Evolutionary conservation across 2,888 invertebrate species (phyloP), one percentile per base, ranked within the genome.

Genomic region (Camponotus fellah): DNA sequence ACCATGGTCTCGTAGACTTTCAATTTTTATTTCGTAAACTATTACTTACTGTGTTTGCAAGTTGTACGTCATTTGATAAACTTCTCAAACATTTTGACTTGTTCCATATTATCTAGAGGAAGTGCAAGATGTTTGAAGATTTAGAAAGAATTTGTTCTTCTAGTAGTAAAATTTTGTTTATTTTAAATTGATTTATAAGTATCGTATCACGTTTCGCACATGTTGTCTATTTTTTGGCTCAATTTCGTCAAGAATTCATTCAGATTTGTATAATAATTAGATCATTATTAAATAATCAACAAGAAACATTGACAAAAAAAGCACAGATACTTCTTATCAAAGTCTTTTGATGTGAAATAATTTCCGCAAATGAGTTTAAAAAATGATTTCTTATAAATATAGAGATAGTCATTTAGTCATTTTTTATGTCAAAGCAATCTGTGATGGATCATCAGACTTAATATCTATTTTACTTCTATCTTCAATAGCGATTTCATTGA

Each of bases 121-220:
- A 40, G 21, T 65, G 65, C 65, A 65, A 40, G 65, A 65, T 40
- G 14, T 65, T 65, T 65, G 3, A 0, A 65, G 65, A 21, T 21
- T 65, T 65, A 65, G 21, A 65, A 0, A 65, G 0, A 40, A 65
- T 34, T 40, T 65, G 21, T 65, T 40, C 12, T 12, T 40, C 12
- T 40, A 8, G 40, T 3, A 65, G 3, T 40, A 40, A 10, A 40
- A 40, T 5, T 65, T 21, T 40, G 5, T 65, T 65, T 6, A 65
- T 4, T 65, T 40, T 65, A 40, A 5, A 65, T 40, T 40, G 37
- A 40, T 40, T 65, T 37, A 65, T 40, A 40, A 65, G 21, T 21
- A 65, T 9, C 65, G 40, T 4, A 4, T 40, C 65, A 65, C 40
- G 37, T 65, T 65, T 65, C 6, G 37, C 65, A 12, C 65, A 40